Percentiles rank a stretch among this genome's conserved stretches.
Evolutionary conservation across 2,888 invertebrate species (phyloP).

Genomic region (Dastarcus helophoroides): DNA sequence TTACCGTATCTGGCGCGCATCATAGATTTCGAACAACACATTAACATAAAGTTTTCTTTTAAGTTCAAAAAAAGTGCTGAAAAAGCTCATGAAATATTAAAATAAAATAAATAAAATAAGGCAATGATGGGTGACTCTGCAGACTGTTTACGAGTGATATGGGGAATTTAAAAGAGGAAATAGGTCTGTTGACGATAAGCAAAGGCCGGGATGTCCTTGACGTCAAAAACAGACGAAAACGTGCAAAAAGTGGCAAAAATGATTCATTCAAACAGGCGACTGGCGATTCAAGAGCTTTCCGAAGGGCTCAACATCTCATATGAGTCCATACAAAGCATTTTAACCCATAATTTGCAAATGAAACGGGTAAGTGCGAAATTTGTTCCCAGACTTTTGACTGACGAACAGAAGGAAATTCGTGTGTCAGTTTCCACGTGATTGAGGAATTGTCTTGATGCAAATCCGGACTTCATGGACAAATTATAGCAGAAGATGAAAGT

Average conservation of each 20-base stretch:
- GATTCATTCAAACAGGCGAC: slow-evolving; percentile 1
- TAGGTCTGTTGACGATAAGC: no score
- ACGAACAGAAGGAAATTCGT: slow-evolving; percentile 10
- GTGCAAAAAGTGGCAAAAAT: slow-evolving; percentile 1
- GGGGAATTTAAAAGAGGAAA: no score
- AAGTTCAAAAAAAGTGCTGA: no score
- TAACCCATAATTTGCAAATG: background rate
- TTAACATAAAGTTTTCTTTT: background rate
- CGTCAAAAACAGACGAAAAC: no score
- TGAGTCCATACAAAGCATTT: slow-evolving; percentile 1
- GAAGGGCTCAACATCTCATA: background rate
- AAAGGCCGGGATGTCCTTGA: no score
- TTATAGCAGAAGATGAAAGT: slow-evolving; percentile 11
- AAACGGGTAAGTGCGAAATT: slow-evolving; percentile 1
- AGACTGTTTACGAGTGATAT: no score
- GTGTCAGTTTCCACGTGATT: slow-evolving; percentile 10
- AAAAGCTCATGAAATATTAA: no score
- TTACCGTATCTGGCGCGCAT: slow-evolving; percentile 1
- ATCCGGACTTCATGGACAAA: slow-evolving; percentile 8
- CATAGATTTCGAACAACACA: slow-evolving; percentile 1
- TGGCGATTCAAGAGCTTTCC: slow-evolving; percentile 1
- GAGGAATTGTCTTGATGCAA: slow-evolving; percentile 9
- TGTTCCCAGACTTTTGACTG: slow-evolving; percentile 6
- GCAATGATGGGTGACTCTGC: no score
- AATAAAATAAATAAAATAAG: no score